These are phyloP conservation scores for Centrocercus urophasianus DNA, from an alignment of 2,113 vertebrate species.

Conservation along the genomic window DNA sequence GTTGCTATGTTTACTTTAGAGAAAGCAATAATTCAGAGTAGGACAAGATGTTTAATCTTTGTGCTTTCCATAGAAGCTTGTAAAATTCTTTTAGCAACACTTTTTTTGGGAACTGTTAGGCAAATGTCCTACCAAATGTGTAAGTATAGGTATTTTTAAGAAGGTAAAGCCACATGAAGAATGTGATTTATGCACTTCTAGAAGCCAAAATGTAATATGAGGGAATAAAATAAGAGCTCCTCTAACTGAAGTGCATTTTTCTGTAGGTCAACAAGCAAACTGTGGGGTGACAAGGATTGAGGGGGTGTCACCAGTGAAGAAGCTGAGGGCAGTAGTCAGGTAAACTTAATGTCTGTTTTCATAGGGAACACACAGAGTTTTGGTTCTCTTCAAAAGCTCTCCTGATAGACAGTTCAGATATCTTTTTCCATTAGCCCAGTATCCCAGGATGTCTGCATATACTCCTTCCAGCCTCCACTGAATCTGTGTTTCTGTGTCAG, in stretches of 20 bases:
- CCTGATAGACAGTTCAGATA: background rate
- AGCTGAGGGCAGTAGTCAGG: background rate
- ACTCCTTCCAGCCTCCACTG: background rate
- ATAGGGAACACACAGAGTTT: background rate
- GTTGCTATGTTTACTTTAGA: constrained; percentile 2
- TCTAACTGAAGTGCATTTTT: background rate
- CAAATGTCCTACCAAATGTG: background rate
- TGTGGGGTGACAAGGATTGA: background rate
- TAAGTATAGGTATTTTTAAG: background rate
- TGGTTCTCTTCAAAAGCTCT: background rate
- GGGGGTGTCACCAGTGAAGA: background rate
- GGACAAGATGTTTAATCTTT: background rate
- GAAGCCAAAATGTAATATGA: background rate
- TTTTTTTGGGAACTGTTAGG: background rate
- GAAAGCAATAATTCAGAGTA: constrained; percentile 3
- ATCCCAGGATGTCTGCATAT: background rate
- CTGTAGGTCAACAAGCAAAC: background rate
- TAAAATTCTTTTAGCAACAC: background rate
- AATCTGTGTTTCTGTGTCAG: background rate
- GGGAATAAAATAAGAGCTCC: background rate
- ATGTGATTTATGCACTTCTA: background rate
- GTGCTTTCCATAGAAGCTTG: background rate
- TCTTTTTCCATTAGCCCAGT: background rate
- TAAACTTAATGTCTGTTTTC: background rate
- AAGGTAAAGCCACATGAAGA: background rate